Percentiles rank a stretch among this genome's conserved stretches.
Conservation (phyloP, 2,113 vertebrate genomes). For the Rhabdomys dilectus region DNA sequence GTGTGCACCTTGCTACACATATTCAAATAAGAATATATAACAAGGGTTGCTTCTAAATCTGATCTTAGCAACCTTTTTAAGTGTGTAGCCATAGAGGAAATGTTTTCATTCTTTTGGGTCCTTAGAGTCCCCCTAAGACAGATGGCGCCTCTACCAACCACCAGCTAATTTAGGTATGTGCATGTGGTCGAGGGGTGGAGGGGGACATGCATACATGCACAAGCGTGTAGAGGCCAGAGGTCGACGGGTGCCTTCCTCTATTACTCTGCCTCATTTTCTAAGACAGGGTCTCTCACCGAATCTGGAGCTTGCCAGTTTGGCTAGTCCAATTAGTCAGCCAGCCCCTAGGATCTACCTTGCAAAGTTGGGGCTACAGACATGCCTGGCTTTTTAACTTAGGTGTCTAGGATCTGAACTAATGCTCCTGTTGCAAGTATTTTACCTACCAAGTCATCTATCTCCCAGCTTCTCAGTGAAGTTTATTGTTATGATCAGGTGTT, state of each 20-base stretch:
- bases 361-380: too few relatives aligned
- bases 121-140: not conserved
- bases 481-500: rapidly evolving
- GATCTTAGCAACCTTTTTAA: not conserved
- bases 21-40: not conserved
- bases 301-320: not conserved
- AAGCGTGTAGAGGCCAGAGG: not conserved
- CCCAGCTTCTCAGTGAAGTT: not conserved
- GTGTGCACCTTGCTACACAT: not conserved
- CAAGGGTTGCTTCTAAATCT: not conserved
- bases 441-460: too few relatives aligned
- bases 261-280: not conserved
- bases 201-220: too few relatives aligned
- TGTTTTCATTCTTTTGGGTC: not conserved
- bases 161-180: not conserved
- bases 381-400: not conserved
- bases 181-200: not conserved
- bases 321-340: too few relatives aligned
- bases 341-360: not conserved
- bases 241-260: not conserved
- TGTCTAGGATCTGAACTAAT: not conserved
- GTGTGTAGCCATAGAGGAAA: not conserved
- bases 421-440: not conserved
- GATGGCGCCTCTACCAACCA: not conserved
- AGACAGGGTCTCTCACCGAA: not conserved